A percentile compares a stretch with the other conserved stretches of the same genome.
These are phyloP conservation scores for Branchinecta lynchi DNA, from an alignment of 1,140 invertebrate genomes.

Conservation along the genomic window DNA sequence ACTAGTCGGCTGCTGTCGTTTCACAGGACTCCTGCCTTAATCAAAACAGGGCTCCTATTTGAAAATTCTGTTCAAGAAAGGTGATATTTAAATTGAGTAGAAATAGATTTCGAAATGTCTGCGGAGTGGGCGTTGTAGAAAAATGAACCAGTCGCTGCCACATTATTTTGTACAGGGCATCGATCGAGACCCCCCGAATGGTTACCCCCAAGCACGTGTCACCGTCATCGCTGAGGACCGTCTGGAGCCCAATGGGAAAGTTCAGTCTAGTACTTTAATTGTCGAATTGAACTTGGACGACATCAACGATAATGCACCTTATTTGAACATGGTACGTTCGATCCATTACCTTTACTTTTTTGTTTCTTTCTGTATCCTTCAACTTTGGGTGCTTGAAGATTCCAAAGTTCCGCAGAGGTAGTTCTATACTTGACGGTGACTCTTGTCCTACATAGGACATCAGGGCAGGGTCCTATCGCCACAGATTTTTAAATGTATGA, in stretches of 20 bases:
- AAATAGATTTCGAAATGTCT: background rate
- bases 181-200: constrained; percentile 70
- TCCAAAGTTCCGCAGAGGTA: too few species aligned
- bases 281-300: constrained; percentile 60
- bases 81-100: constrained; percentile 23
- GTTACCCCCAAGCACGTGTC: constrained; percentile 64
- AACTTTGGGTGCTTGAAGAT: background rate
- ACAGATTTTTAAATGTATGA: too few species aligned
- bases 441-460: too few species aligned
- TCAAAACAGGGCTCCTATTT: too few species aligned
- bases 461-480: too few species aligned
- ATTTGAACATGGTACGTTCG: constrained; percentile 51
- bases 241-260: constrained; percentile 40
- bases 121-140: too few species aligned
- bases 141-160: background rate
- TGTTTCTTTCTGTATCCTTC: background rate
- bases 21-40: too few species aligned
- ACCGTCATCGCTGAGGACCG: constrained; percentile 68
- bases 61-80: constrained; percentile 33
- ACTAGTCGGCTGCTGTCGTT: too few species aligned
- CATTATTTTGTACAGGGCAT: constrained; percentile 37
- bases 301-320: constrained; percentile 80
- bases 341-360: constrained; percentile 15
- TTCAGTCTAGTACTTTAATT: constrained; percentile 43
- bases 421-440: too few species aligned